Base-by-base conservation (phyloP, 2,797 vertebrate genomes). In the Gymnodraco acuticeps region DNA sequence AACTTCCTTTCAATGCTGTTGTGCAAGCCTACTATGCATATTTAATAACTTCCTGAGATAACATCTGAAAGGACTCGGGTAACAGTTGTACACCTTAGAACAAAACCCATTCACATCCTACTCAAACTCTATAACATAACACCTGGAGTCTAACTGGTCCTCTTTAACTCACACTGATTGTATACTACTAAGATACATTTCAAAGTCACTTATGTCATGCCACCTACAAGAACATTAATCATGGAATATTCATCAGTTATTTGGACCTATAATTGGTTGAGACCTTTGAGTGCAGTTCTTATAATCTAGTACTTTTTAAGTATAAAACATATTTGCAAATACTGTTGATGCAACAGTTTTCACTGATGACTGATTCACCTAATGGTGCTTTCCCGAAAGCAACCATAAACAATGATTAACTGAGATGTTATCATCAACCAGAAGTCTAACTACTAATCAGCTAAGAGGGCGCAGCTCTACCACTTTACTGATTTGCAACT, bases 21-120 rank as follows among this genome's bases (percentile, higher is more conserved):
- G 62, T 58, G 80, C 80, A 74, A 62, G 75, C 77, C 71, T 61
- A 51, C 38, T 48, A 82, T 95, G 86, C 92, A 95, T 95, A 90
- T 94, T 95, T 95, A 87, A 95, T 87, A 77, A 79, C 82, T 88
- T 90, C 74, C 85, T 86, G 81, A 76, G 75, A 71, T 79, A 68
- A 73, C 54, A 86, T 85, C 52, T 66, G 76, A 86, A 46, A 63
- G 65, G 73, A 73, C 85, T 94, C 83, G 38, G 72, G 85, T 94
- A 93, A 88, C 92, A 73, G 59, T 46, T 41, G 64, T 42, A 74
- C 59, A 87, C 53, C 43, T 75, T n/a, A 38, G 53, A 74, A 41
- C 62, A 59, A 77, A 80, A 45, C 75, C 20, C 58, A 27, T 41
- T 69, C 56, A 61, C 38, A 50, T 73, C 27, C 48, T 52, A 45